These are phyloP conservation scores for Epinephelus malabaricus DNA, from an alignment of 2,797 vertebrate species.

Conservation along the genomic window DNA sequence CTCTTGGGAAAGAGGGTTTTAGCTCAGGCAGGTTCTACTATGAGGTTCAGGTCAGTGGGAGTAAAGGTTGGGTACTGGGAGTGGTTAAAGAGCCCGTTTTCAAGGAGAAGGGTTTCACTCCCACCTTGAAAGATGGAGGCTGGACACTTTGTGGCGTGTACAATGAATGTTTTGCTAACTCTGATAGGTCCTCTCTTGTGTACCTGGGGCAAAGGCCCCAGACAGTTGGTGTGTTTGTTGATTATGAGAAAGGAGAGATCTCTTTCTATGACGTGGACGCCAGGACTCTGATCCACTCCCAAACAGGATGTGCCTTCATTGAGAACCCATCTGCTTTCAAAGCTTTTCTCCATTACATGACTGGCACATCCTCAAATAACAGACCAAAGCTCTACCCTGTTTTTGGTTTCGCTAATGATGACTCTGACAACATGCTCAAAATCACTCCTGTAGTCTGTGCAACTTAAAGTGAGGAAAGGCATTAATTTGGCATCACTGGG, in stretches of 20 bases:
- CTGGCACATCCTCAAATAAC: background rate
- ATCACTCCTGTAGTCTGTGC: slow-evolving; percentile 17
- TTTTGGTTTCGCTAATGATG: background rate
- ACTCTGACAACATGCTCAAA: background rate
- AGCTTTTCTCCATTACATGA: slow-evolving; percentile 14
- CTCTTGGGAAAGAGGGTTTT: slow-evolving; percentile 39
- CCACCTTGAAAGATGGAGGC: accelerated
- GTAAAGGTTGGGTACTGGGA: slow-evolving; percentile 28
- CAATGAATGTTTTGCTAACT: too few relatives aligned
- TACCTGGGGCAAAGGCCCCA: background rate
- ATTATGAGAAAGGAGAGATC: slow-evolving; percentile 51
- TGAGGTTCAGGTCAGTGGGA: slow-evolving; percentile 39
- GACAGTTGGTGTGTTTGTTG: slow-evolving; percentile 54
- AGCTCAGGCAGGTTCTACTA: slow-evolving; percentile 63
- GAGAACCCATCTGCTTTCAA: background rate
- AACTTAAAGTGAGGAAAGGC: background rate
- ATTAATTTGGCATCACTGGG: too few relatives aligned
- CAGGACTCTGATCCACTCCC: slow-evolving; percentile 38
- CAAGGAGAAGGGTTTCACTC: accelerated
- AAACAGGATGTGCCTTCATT: slow-evolving; percentile 39
- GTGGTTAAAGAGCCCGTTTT: slow-evolving; percentile 48
- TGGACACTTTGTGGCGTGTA: background rate
- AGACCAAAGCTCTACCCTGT: slow-evolving; percentile 54
- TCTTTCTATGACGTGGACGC: slow-evolving; percentile 47
- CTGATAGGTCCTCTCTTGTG: accelerated